Conservation (phyloP, 2,113 vertebrate genomes). For the Garra rufa region DNA sequence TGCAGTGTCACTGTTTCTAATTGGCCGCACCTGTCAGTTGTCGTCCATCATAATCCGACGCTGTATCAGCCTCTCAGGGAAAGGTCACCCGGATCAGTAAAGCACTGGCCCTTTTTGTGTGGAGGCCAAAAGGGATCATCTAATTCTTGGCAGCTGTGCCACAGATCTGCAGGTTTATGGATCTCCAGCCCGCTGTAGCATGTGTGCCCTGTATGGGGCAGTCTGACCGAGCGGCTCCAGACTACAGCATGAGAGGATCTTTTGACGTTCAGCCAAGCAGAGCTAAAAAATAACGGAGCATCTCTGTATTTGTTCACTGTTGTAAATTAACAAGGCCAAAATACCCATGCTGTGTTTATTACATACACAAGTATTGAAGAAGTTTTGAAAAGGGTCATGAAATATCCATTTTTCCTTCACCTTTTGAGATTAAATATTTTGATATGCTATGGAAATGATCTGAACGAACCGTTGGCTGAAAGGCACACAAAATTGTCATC, state of each 20-base stretch:
- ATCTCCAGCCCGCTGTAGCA: slow-evolving; percentile 66
- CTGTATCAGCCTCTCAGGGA: slow-evolving; percentile 68
- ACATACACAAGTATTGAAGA: not conserved
- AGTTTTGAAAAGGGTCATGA: not conserved
- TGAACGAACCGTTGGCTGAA: not conserved
- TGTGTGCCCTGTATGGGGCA: slow-evolving; percentile 65
- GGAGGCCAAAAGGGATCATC: slow-evolving; percentile 70
- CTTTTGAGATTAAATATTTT: not conserved
- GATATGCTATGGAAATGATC: not conserved
- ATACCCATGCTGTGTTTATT: not conserved
- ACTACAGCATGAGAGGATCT: slow-evolving; percentile 48
- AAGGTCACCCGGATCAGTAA: slow-evolving; percentile 75
- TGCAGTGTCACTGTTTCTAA: slow-evolving; percentile 73
- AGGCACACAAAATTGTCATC: too few relatives aligned
- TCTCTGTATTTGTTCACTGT: slow-evolving; percentile 6
- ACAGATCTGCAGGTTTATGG: slow-evolving; percentile 70
- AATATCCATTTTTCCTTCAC: not conserved
- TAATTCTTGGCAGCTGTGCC: slow-evolving; percentile 70
- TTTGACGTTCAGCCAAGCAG: slow-evolving; percentile 35
- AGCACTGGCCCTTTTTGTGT: slow-evolving; percentile 56
- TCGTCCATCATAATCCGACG: slow-evolving; percentile 78
- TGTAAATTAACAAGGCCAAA: not conserved
- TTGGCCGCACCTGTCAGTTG: slow-evolving; percentile 85
- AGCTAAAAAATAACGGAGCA: slow-evolving; percentile 40
- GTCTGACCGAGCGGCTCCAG: slow-evolving; percentile 61